Conservation (phyloP, 1,140 invertebrate genomes). For the Homalodisca vitripennis region DNA sequence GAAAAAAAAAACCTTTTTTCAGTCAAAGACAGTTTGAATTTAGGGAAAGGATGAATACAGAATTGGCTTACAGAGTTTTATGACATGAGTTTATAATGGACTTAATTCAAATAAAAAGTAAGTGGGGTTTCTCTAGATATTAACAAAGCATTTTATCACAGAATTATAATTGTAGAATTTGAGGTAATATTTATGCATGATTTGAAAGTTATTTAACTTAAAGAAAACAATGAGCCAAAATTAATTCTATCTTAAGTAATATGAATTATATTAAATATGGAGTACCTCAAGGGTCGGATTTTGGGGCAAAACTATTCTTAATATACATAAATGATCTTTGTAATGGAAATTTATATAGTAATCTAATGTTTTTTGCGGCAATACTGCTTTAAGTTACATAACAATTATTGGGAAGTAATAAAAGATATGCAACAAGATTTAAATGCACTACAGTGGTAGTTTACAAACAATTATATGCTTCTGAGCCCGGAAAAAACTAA, state of each 20-base stretch:
- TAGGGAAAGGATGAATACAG: background rate
- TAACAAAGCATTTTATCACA: background rate
- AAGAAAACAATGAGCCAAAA: background rate
- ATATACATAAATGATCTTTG: background rate
- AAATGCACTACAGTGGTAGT: background rate
- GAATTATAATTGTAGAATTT: background rate
- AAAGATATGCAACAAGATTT: background rate
- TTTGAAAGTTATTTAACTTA: background rate
- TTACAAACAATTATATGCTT: background rate
- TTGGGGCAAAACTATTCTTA: background rate
- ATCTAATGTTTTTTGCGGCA: no score
- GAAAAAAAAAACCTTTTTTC: background rate
- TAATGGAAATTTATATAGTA: background rate
- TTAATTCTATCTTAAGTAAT: background rate
- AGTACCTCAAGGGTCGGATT: background rate
- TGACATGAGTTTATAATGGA: background rate
- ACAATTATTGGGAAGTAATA: no score
- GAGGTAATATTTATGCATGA: background rate
- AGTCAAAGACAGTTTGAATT: background rate
- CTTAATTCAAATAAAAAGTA: background rate
- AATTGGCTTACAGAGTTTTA: background rate
- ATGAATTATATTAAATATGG: background rate
- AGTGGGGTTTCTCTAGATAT: background rate
- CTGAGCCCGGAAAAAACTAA: background rate
- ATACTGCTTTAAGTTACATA: no score